Evolutionary conservation across 2,797 vertebrate genomes (phyloP), one percentile per base, ranked within the genome.

Genomic region (Lerista edwardsae): DNA sequence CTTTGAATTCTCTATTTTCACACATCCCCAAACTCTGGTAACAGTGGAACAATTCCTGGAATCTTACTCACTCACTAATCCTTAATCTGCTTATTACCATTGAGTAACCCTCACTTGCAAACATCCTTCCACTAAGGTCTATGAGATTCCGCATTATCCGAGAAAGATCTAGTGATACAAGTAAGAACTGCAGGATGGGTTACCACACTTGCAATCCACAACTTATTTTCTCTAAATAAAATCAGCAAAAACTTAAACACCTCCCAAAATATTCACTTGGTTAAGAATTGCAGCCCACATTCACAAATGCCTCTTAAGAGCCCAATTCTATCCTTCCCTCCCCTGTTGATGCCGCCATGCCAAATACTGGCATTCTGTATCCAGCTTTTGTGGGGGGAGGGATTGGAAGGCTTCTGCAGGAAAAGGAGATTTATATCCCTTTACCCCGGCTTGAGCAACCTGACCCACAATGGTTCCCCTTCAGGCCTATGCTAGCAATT

Each of bases 21-120:
- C 83, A 87, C 51, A 31, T 15, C 85, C 15, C n/a, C 41, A 11
- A 84, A 83, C 8, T 21, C 31, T 75, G 6, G 25, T 85, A 90
- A 80, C 67, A 87, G 47, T 62, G 23, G 83, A 88, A 82, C 25
- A 0, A 84, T 83, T 91, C 87, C 82, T 88, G 59, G 79, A 90
- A 88, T 71, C 25, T 64, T 81, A 81, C 44, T 62, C 76, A 79
- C 44, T 62, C 47, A 51, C 47, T 1, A 1, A 61, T 75, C 55
- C 21, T 34, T 68, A 73, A 41, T 74, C 51, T 82, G 29, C 11
- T 79, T 84, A 71, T 84, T 79, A 57, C 25, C 2, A 57, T 75
- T 90, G 84, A 86, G 89, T 36, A 76, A 75, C 64, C 1, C 0
- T 84, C 81, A 23, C 19, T 76, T 79, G 57, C 55, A 83, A 57